Conservation (phyloP, 2,797 vertebrate species). For the Odontamblyopus rebecca region DNA sequence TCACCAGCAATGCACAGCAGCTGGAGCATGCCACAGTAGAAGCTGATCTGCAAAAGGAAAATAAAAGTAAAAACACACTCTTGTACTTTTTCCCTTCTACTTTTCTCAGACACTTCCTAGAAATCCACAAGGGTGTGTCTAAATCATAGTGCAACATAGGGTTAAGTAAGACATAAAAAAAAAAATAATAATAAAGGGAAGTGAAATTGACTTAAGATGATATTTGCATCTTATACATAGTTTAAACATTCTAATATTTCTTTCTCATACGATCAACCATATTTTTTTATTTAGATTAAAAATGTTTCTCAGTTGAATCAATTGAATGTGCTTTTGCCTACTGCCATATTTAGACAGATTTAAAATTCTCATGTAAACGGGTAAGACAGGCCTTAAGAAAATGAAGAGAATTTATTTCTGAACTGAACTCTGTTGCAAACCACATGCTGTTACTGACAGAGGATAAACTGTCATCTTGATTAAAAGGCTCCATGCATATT, state of each 20-base stretch:
- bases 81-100: slow-evolving; percentile 13
- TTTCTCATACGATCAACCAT: too few species aligned
- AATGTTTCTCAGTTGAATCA: too few species aligned
- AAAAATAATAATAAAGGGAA: too few species aligned
- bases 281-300: too few species aligned
- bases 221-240: too few species aligned
- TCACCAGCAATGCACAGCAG: slow-evolving; percentile 85
- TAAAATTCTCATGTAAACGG: too few species aligned
- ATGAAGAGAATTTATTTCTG: neutral
- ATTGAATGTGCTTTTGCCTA: too few species aligned
- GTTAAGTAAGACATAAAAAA: neutral
- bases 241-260: too few species aligned
- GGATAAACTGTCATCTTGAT: too few species aligned
- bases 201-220: too few species aligned
- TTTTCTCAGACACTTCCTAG: slow-evolving; percentile 1
- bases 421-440: neutral
- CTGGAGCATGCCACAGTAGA: slow-evolving; percentile 89
- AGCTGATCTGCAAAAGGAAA: slow-evolving; percentile 77
- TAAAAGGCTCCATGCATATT: too few species aligned
- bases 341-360: too few species aligned
- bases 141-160: neutral
- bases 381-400: neutral
- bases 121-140: slow-evolving; percentile 7
- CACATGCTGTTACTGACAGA: neutral
- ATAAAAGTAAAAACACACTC: neutral